Evolutionary conservation across 30 jellyfish, hydroid and myxozoan genomes (phyloP).

Genomic region (Aurelia sp.): DNA sequence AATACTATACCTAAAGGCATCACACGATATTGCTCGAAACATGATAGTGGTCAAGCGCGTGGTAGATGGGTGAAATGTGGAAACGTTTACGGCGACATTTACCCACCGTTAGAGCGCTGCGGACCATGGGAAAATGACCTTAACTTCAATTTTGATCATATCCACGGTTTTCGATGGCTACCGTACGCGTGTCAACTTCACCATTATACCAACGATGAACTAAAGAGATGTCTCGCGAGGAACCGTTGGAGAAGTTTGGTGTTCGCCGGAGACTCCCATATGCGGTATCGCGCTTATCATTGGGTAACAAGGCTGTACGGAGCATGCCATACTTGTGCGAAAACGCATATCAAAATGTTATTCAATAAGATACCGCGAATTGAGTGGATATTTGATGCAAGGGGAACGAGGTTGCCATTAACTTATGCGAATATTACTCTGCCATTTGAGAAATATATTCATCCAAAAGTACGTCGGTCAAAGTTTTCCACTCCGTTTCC

Average conservation of each 20-base stretch:
- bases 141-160: slow-evolving; percentile 82
- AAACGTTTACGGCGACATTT: slow-evolving; percentile 61
- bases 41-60: slow-evolving; percentile 78
- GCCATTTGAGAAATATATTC: slow-evolving; percentile 90
- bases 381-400: slow-evolving; percentile 97
- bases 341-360: slow-evolving; percentile 93
- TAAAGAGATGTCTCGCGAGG: slow-evolving; percentile 84
- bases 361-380: slow-evolving; percentile 91
- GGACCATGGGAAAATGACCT: slow-evolving; percentile 91
- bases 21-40: slow-evolving; percentile 66
- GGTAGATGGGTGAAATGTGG: slow-evolving; percentile 98
- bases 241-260: slow-evolving; percentile 86
- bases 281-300: slow-evolving; percentile 97
- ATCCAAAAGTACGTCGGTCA: slow-evolving; percentile 95
- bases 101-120: slow-evolving; percentile 88
- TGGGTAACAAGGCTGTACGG: slow-evolving; percentile 97
- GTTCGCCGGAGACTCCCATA: slow-evolving; percentile 95
- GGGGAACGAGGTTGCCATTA: slow-evolving; percentile 96
- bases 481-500: slow-evolving; percentile 94
- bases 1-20: slow-evolving; percentile 59
- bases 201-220: slow-evolving; percentile 86
- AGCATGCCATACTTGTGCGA: slow-evolving; percentile 91
- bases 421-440: slow-evolving; percentile 70
- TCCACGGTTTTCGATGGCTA: slow-evolving; percentile 91
- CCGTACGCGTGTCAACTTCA: slow-evolving; percentile 95